Evolutionary conservation across 2,888 invertebrate genomes (phyloP), one percentile per base, ranked within the genome.

Genomic region (Polylopha cassiicola): DNA sequence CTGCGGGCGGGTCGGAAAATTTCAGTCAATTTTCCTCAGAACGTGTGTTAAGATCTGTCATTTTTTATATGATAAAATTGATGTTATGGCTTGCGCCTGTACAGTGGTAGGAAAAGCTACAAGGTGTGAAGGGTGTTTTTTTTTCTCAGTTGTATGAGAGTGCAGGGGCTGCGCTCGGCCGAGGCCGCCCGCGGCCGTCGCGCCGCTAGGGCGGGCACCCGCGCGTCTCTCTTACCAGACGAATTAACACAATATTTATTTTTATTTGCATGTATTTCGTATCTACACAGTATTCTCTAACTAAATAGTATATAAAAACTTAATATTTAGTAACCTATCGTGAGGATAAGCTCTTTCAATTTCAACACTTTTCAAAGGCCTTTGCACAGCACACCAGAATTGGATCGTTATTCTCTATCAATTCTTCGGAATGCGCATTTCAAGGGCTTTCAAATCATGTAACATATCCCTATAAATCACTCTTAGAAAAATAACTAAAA

Each of bases 11-110:
- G 61, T 57, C 64, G 84, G 80, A 82, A 81, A 81, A 75, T 63
- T 81, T 82, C 64, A 54, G 61, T 48, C 56, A 82, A 80, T 84
- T 84, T 81, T 84, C 81, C 72, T 53, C 44, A 47, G 50, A 48
- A 55, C 47, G 54, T 50, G 55, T 44, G 58, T 21, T 7, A 24
- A 44, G 43, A 52, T 68, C 61, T 61, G 15, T 8, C 8, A 7
- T 13, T 45, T 66, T 70, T 72, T 55, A 50, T 51, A 51, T 17
- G 20, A 51, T 46, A 50, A 57, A 53, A 43, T 27, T 47, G 48
- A 61, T 58, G 55, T 50, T 49, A 36, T 55, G 66, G 65, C 66
- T 71, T 84, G 84, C 84, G 84, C 84, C 84, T 84, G 66, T 51
- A 41, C 43, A 41, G 48, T 49, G 60, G 48, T 33, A 37, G 48